Evolutionary conservation across 2,888 invertebrate genomes (phyloP), one percentile per base, ranked within the genome.

Genomic region (Mylabris sibirica): DNA sequence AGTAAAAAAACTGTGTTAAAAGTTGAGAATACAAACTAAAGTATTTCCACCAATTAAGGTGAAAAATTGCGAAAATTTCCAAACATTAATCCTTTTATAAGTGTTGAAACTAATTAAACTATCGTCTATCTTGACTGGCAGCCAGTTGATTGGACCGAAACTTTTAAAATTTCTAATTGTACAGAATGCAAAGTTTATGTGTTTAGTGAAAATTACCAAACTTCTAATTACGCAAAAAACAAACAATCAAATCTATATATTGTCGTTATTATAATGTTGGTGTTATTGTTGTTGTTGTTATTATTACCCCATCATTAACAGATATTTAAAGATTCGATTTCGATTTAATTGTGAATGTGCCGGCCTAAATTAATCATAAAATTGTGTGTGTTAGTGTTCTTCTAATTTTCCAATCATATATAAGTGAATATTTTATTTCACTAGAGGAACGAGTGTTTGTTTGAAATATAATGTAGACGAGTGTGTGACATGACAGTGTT

Each of bases 401-500:
- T 44, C n/a, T 38, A 38, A 44, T 6, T 17, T 17, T 1, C 1
- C 0, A 5, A 6, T 8, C 1, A 44, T 44, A n/a, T 44, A 17
- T 6, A 30, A 30, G 44, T 44, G 44, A 17, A 17, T 44, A 44
- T 44, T 44, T 44, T n/a, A 41, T 17, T 11, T 44, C 6, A 44
- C 1, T 17, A 1, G n/a, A 44, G 38, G 4, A 44, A n/a, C n/a
- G 17, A n/a, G 38, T 38, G 38, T 38, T 38, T 12, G 12, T 63
- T 64, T 69, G 70, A 67, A 53, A 70, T 67, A 65, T 67, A 67
- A 70, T 65, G 67, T 64, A 67, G 61, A 44, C 6, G 12, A 8
- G 68, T 60, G 68, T 60, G 70, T 76, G 76, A 75, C 72, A 78
- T 79, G 79, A 72, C 73, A 75, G 74, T 78, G 77, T 77, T 74